These are phyloP conservation scores for Elgaria multicarinata DNA, from an alignment of 2,113 vertebrate species.

Conservation along the genomic window DNA sequence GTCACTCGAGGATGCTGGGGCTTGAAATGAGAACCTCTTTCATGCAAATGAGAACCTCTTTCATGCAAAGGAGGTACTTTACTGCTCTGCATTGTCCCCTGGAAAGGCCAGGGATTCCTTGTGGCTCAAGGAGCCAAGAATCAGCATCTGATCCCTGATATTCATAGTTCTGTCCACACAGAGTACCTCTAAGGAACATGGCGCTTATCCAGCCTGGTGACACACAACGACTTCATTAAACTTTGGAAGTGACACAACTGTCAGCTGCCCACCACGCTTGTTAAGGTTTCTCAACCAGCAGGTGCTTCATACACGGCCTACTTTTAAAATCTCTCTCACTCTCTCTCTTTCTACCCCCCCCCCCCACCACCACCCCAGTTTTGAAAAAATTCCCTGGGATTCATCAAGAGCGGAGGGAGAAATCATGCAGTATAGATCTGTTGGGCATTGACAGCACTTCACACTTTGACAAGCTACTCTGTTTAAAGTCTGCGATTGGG, in stretches of 20 bases:
- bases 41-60: too few relatives aligned
- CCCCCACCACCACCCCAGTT: too few relatives aligned
- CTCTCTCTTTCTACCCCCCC: constrained; percentile 10
- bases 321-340: constrained; percentile 77
- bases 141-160: background rate
- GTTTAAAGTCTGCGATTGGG: constrained; percentile 82
- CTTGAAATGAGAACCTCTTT: too few relatives aligned
- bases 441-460: constrained; percentile 80
- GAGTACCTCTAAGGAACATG: background rate
- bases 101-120: background rate
- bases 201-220: background rate
- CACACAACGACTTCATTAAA: constrained; percentile 31
- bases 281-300: constrained; percentile 78
- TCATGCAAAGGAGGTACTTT: background rate
- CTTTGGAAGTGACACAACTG: constrained; percentile 32
- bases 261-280: constrained; percentile 6
- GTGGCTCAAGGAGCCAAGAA: background rate
- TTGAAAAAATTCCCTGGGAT: constrained; percentile 72
- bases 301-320: constrained; percentile 71
- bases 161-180: background rate
- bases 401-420: constrained; percentile 73
- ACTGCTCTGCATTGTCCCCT: background rate
- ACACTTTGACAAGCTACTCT: constrained; percentile 82
- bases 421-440: constrained; percentile 87
- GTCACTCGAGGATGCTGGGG: too few relatives aligned